These are phyloP conservation scores for Prosopocoilus inquinatus DNA, from an alignment of 2,888 invertebrate genomes.

Conservation along the genomic window DNA sequence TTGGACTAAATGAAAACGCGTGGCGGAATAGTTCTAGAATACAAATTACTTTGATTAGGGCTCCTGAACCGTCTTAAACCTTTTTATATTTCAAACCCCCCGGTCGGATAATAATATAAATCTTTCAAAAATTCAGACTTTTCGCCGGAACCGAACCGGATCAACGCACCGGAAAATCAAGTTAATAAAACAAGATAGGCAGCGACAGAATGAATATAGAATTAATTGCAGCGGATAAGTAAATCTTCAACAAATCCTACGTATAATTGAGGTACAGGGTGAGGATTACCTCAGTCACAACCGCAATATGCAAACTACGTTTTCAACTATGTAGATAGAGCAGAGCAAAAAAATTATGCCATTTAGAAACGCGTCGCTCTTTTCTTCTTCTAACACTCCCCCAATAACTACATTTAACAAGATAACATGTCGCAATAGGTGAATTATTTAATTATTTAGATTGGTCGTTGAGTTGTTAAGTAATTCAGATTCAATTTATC, in stretches of 20 bases:
- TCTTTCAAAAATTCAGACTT: conserved; percentile 5
- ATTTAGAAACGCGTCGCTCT: not conserved
- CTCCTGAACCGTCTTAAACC: conserved; percentile 17
- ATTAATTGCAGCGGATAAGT: conserved; percentile 26
- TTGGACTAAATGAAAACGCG: conserved; percentile 30
- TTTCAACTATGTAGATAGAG: too few relatives aligned
- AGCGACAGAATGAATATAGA: conserved; percentile 23
- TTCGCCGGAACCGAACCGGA: not conserved
- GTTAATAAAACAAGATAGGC: conserved; percentile 8
- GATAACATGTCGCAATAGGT: not conserved
- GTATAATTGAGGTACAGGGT: conserved; percentile 24
- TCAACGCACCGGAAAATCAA: not conserved
- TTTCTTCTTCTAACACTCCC: not conserved
- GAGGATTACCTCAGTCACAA: conserved; percentile 9
- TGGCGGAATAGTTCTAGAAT: conserved; percentile 26
- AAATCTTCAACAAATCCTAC: conserved; percentile 26
- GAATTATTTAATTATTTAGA: conserved; percentile 19
- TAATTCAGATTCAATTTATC: conserved; percentile 22
- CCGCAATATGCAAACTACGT: conserved; percentile 15
- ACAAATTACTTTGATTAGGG: conserved; percentile 32
- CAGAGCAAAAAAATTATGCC: not conserved
- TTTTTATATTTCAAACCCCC: conserved; percentile 22
- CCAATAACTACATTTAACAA: too few relatives aligned
- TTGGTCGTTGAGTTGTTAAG: conserved; percentile 22
- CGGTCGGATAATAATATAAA: conserved; percentile 17